Evolutionary conservation across 2,113 vertebrate genomes (phyloP), one percentile per base, ranked within the genome.

Genomic region (Hyla sarda): DNA sequence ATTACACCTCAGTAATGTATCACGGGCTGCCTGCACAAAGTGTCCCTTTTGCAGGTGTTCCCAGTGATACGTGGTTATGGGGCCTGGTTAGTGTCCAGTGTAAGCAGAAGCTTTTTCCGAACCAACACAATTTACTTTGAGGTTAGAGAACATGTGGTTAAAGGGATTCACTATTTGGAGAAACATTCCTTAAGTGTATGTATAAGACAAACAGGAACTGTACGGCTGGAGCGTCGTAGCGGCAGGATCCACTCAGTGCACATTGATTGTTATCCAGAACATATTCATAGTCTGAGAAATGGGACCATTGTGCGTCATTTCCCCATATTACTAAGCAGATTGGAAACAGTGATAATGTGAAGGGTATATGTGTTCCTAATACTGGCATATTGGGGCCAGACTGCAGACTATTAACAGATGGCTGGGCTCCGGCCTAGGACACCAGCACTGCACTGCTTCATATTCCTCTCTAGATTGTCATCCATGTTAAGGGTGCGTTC

Each of bases 121-220:
- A 71, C 47, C 87, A 80, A 75, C 58, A 81, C 12, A 84, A 89
- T 92, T 91, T 92, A 91, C 78, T 89, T 86, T 90, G 69, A 86
- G 89, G 88, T 88, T 88, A 52, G 17, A 79, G 85, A 90, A 88
- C 89, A 92, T 88, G 90, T 89, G 89, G 87, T 88, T 85, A 76
- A 89, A 80, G 89, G 41, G 87, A 86, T 78, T 30, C 76, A 60
- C 82, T 92, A 89, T 92, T 92, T 92, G 85, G 88, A 89, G 89
- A 90, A 89, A 89, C 90, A 89, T 88, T 92, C 89, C 90, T 74
- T 34, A 79, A 62, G 88, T 83, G 74, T 87, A 86, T 80, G 54
- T 71, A 41, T 72, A 90, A 89, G 85, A 83, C 86, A 89, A 92
- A 91, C 90, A 92, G 92, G 92, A 92, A 90, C 73, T 82, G 81